Conservation (phyloP, 2,888 invertebrate genomes). For the Endotricha flammealis region DNA sequence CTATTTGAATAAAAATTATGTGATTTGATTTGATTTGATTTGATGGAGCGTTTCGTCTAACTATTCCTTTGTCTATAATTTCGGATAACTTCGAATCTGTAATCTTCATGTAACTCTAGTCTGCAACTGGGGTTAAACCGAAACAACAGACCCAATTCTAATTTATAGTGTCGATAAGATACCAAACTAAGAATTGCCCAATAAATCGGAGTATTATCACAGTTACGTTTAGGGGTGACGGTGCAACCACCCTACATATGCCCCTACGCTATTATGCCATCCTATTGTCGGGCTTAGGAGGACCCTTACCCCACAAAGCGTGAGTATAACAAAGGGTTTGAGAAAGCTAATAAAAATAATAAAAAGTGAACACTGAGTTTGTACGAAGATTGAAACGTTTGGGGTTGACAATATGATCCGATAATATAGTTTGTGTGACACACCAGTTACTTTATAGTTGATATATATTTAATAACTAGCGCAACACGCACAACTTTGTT, state of each 20-base stretch:
- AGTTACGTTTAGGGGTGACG: slow-evolving; percentile 28
- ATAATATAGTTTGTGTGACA: slow-evolving; percentile 40
- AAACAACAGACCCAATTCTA: slow-evolving; percentile 13
- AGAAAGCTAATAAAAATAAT: slow-evolving; percentile 41
- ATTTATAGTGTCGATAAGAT: slow-evolving; percentile 20
- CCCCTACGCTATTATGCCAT: slow-evolving; percentile 31
- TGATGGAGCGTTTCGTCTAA: no score
- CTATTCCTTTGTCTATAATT: no score
- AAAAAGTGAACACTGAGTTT: slow-evolving; percentile 28
- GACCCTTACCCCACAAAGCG: slow-evolving; percentile 49
- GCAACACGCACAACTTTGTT: no score
- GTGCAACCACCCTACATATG: slow-evolving; percentile 29
- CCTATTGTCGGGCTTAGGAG: slow-evolving; percentile 31
- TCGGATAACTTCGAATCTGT: no score
- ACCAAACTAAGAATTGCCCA: slow-evolving; percentile 18
- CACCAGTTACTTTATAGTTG: no score
- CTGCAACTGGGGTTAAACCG: slow-evolving; percentile 1
- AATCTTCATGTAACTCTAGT: no score
- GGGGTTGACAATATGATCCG: slow-evolving; percentile 42
- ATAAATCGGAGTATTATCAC: slow-evolving; percentile 17
- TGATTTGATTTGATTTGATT: no score
- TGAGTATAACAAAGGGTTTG: slow-evolving; percentile 63
- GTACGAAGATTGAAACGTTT: slow-evolving; percentile 47
- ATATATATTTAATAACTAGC: no score
- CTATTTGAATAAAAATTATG: no score